Percentiles rank a stretch among this genome's conserved stretches.
phyloP scores from a whole-genome alignment of 2,888 invertebrate genomes.

The Melinaea menophilus region DNA sequence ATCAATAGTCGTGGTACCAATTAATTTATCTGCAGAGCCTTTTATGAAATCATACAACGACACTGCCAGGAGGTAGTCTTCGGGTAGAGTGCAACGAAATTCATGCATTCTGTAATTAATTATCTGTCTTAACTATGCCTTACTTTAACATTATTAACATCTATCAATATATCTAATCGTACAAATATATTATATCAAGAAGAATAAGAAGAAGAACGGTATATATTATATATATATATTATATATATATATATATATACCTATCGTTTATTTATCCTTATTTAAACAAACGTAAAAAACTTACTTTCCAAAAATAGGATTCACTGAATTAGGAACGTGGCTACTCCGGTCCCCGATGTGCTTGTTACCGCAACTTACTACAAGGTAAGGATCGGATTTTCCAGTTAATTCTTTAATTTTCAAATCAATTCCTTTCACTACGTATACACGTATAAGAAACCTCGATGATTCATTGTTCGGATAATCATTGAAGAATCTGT shows the following conservation, averaged over 20 bases:
- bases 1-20: slow-evolving; percentile 91
- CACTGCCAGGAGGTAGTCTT: slow-evolving; percentile 85
- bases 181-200: no score
- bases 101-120: slow-evolving; percentile 81
- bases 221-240: no score
- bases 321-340: slow-evolving; percentile 83
- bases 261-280: no score
- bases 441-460: slow-evolving; percentile 86
- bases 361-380: slow-evolving; percentile 82
- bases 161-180: no score
- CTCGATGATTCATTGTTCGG: slow-evolving; percentile 80
- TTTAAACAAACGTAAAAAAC: slow-evolving; percentile 26
- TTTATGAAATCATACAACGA: slow-evolving; percentile 87
- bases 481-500: slow-evolving; percentile 76
- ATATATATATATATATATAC: no score
- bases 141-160: no score
- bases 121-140: not conserved
- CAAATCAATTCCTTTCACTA: slow-evolving; percentile 84
- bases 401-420: slow-evolving; percentile 83
- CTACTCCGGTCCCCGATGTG: slow-evolving; percentile 80
- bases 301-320: slow-evolving; percentile 90
- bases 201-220: no score
- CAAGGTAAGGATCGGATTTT: slow-evolving; percentile 88
- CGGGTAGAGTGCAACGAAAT: slow-evolving; percentile 84
- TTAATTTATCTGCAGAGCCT: slow-evolving; percentile 83